Conservation (phyloP, 2,888 invertebrate species). For the Ommatoiulus sabulosus region DNA sequence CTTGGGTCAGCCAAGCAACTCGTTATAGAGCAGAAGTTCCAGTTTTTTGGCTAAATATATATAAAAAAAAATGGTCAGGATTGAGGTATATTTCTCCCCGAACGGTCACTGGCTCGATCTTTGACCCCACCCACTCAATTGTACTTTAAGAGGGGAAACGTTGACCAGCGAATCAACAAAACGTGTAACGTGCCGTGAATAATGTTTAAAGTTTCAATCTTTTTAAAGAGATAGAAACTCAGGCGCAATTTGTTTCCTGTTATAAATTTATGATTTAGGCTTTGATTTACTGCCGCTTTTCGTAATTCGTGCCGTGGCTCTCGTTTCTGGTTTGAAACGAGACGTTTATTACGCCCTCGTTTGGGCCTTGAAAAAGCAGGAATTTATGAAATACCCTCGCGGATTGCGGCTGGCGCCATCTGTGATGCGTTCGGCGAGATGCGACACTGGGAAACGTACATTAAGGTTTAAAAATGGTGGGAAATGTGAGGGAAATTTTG, state of each 20-base stretch:
- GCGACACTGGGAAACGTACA: too few relatives aligned
- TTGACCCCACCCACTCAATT: slow-evolving; percentile 40
- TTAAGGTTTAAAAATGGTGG: too few relatives aligned
- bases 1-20: neutral
- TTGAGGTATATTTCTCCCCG: neutral
- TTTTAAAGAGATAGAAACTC: too few relatives aligned
- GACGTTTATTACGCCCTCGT: too few relatives aligned
- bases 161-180: neutral
- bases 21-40: neutral
- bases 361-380: too few relatives aligned
- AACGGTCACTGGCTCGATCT: slow-evolving; percentile 36
- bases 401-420: too few relatives aligned
- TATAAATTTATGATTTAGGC: neutral
- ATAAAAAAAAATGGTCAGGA: neutral
- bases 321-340: too few relatives aligned
- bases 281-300: neutral
- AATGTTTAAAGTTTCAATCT: neutral
- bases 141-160: neutral
- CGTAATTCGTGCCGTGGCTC: too few relatives aligned
- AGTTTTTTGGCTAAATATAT: neutral
- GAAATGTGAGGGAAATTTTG: too few relatives aligned
- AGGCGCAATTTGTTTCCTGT: neutral
- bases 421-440: neutral
- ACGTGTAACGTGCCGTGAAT: neutral
- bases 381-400: neutral